Percentiles rank a stretch among this genome's conserved stretches.
Evolutionary conservation across 2,888 invertebrate genomes (phyloP).

Genomic region (Xestia sexstrigata): DNA sequence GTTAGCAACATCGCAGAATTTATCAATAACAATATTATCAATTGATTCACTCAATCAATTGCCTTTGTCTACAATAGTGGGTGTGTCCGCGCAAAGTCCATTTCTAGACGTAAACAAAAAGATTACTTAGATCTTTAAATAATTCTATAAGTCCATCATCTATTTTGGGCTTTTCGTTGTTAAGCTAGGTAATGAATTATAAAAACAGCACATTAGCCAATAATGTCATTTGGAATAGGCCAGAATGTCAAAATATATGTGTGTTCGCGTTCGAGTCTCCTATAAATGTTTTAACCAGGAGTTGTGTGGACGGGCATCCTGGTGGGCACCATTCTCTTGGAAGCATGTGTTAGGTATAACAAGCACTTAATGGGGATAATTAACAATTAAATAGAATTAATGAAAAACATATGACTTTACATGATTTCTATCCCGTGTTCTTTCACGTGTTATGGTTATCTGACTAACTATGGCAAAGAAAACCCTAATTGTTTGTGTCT

Average conservation of each 20-base stretch:
- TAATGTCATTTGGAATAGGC: slow-evolving; percentile 26
- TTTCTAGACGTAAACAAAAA: background rate
- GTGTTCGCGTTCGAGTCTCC: too few species aligned
- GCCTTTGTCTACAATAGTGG: slow-evolving; percentile 7
- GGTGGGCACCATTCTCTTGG: too few species aligned
- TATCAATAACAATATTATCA: background rate
- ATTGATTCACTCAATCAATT: background rate
- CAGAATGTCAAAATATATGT: slow-evolving; percentile 3
- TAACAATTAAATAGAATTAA: too few species aligned
- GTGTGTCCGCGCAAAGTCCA: slow-evolving; percentile 29
- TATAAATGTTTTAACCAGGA: too few species aligned
- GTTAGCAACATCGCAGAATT: background rate
- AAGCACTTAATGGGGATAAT: too few species aligned
- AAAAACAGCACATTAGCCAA: slow-evolving; percentile 15
- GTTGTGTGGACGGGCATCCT: too few species aligned
- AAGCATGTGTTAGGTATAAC: too few species aligned
- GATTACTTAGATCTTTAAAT: slow-evolving; percentile 11
- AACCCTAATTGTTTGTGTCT: too few species aligned
- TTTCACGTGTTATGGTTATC: too few species aligned
- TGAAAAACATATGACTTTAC: too few species aligned
- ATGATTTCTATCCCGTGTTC: too few species aligned
- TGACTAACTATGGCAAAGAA: too few species aligned
- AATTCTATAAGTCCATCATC: background rate
- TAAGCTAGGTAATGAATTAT: slow-evolving; percentile 6
- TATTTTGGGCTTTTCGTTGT: background rate